phyloP scores from a whole-genome alignment of 2,797 vertebrate species.

The Mustela erminea region DNA sequence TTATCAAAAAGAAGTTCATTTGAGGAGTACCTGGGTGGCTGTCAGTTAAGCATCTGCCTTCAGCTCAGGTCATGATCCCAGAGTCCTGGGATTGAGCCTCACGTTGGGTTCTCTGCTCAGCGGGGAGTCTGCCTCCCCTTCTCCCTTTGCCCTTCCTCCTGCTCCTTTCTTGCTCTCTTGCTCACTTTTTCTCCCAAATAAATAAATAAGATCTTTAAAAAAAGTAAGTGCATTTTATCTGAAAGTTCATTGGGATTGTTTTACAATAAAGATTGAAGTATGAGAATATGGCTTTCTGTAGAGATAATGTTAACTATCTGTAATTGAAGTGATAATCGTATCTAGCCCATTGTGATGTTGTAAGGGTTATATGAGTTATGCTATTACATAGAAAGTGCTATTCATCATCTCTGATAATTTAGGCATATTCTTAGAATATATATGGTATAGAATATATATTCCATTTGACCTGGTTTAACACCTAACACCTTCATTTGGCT shows the following conservation, averaged over 20 bases:
- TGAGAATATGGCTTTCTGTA: neutral
- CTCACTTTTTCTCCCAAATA: too few species aligned
- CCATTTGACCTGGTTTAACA: neutral
- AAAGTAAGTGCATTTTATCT: neutral
- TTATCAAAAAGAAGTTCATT: slow-evolving; percentile 1
- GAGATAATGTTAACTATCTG: neutral
- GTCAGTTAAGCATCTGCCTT: too few species aligned
- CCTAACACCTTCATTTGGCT: neutral
- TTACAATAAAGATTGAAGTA: neutral
- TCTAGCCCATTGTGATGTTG: neutral
- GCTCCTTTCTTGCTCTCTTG: too few species aligned
- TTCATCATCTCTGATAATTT: neutral
- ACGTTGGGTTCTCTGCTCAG: too few species aligned
- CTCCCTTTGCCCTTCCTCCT: too few species aligned
- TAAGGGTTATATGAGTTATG: neutral
- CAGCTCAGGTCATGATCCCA: too few species aligned
- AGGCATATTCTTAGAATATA: neutral
- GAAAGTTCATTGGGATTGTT: neutral
- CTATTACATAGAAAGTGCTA: neutral
- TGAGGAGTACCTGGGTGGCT: neutral
- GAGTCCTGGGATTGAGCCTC: too few species aligned
- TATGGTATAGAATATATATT: neutral
- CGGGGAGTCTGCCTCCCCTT: too few species aligned
- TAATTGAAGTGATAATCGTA: neutral
- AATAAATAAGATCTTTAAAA: too few species aligned